Conservation (phyloP, 2,888 invertebrate species). For the Hipparchia semele region DNA sequence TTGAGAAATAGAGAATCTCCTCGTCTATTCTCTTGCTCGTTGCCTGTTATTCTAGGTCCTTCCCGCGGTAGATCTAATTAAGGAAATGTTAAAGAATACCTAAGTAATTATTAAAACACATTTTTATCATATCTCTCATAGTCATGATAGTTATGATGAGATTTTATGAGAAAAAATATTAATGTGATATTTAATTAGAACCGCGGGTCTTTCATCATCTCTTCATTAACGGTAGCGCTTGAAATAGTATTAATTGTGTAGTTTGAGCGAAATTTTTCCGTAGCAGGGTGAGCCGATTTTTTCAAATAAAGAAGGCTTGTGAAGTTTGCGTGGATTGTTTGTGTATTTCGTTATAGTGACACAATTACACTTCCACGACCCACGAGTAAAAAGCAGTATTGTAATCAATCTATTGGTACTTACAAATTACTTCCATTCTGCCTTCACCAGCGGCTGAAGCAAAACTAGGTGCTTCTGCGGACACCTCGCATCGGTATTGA, state of each 20-base stretch:
- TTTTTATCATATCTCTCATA: constrained; percentile 2
- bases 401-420: constrained; percentile 63
- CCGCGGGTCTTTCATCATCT: background rate
- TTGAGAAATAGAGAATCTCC: constrained; percentile 89
- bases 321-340: too few relatives aligned
- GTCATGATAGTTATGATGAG: background rate
- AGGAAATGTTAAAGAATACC: background rate
- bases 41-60: constrained; percentile 89
- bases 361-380: too few relatives aligned
- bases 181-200: too few relatives aligned
- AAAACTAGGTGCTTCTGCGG: constrained; percentile 91
- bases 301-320: too few relatives aligned
- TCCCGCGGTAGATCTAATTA: constrained; percentile 86
- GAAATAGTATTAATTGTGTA: too few relatives aligned
- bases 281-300: too few relatives aligned
- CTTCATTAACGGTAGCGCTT: background rate
- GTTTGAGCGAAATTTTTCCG: too few relatives aligned
- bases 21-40: constrained; percentile 88
- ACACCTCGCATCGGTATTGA: constrained; percentile 89
- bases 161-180: background rate
- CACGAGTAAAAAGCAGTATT: too few relatives aligned
- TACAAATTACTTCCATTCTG: constrained; percentile 91
- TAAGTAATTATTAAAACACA: background rate
- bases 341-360: too few relatives aligned
- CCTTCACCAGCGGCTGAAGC: constrained; percentile 89